Conservation (phyloP, 2,888 invertebrate genomes). For the Chymomyza amoena region DNA sequence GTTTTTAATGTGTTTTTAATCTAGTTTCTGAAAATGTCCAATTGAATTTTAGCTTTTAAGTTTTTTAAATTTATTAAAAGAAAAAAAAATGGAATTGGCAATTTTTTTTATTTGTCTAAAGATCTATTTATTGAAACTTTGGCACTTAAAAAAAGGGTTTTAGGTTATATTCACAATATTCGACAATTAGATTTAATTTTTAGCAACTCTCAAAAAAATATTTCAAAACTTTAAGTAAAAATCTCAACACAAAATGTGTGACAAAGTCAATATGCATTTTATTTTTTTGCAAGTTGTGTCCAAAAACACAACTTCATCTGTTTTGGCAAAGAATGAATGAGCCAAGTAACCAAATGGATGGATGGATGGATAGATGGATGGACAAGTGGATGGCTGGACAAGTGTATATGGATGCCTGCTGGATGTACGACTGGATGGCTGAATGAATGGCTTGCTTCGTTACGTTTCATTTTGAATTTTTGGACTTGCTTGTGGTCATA, state of each 20-base stretch:
- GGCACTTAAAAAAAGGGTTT: too few species aligned
- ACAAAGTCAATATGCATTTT: background rate
- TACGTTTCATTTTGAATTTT: constrained; percentile 7
- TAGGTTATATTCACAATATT: too few species aligned
- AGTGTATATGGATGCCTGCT: background rate
- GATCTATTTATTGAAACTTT: too few species aligned
- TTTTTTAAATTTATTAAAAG: too few species aligned
- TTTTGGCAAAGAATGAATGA: constrained; percentile 22
- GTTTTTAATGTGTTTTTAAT: too few species aligned
- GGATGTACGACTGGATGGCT: background rate
- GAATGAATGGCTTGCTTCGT: constrained; percentile 9
- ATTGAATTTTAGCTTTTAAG: too few species aligned
- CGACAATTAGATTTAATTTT: too few species aligned
- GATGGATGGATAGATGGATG: background rate
- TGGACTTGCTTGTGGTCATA: constrained; percentile 2
- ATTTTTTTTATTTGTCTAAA: too few species aligned
- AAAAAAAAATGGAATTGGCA: too few species aligned
- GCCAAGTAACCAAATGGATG: background rate
- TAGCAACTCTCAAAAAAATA: too few species aligned
- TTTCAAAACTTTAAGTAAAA: too few species aligned
- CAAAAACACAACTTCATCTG: constrained; percentile 38
- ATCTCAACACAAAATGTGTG: background rate
- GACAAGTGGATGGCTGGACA: background rate
- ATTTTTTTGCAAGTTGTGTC: background rate
- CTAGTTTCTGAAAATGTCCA: too few species aligned